Conservation (phyloP, 2,797 vertebrate species). For the Euphonia xanthogaster region DNA sequence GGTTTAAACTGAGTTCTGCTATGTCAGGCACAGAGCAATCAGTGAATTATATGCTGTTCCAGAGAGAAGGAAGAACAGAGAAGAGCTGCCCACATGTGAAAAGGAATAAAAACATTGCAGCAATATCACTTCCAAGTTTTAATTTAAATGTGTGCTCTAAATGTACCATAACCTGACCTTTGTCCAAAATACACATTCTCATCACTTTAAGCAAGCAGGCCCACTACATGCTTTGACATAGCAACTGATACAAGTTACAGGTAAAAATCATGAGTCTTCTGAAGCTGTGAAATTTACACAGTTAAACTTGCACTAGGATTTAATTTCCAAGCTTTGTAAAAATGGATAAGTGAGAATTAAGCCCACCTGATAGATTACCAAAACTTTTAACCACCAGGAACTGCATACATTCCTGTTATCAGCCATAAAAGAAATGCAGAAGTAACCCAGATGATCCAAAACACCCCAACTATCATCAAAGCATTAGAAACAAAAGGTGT, state of each 20-base stretch:
- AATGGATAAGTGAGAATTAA: background rate
- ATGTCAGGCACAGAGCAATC: background rate
- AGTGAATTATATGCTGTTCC: background rate
- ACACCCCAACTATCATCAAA: background rate
- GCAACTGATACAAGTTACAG: background rate
- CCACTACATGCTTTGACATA: background rate
- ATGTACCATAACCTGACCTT: background rate
- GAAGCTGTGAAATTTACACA: background rate
- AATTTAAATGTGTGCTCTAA: background rate
- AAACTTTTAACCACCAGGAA: background rate
- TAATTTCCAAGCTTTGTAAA: background rate
- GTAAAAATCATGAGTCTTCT: background rate
- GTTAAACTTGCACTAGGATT: background rate
- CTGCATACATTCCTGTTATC: background rate
- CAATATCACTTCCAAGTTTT: background rate
- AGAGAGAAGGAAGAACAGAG: background rate
- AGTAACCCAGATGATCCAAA: background rate
- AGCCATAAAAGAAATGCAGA: background rate
- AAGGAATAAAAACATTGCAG: background rate
- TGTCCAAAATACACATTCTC: background rate
- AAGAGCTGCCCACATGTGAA: rapidly evolving
- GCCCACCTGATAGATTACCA: background rate
- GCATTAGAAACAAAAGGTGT: background rate
- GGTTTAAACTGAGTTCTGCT: background rate
- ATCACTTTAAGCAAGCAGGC: background rate